Evolutionary conservation across 2,113 vertebrate genomes (phyloP).

Genomic region (Actenoides lindsayi): DNA sequence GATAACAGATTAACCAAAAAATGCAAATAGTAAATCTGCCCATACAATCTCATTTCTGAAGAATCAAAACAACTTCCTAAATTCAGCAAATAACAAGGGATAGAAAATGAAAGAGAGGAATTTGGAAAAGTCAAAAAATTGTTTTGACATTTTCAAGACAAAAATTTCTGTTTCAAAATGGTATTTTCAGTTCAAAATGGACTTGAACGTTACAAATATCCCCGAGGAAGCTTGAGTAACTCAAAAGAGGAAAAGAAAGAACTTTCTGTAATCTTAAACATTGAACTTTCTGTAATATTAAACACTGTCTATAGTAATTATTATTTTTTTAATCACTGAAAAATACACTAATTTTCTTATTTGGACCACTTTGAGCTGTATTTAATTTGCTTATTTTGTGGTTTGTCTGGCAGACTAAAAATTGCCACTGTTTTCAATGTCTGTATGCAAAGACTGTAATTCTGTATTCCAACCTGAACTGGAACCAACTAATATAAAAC

Average conservation of each 20-base stretch:
- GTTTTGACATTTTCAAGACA: neutral
- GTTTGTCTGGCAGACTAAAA: neutral
- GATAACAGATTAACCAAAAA: neutral
- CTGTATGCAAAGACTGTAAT: neutral
- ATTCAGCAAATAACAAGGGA: neutral
- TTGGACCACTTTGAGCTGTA: neutral
- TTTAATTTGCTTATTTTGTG: neutral
- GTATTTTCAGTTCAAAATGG: neutral
- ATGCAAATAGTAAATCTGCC: neutral
- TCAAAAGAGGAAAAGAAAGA: neutral
- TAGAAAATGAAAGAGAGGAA: neutral
- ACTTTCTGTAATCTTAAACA: neutral
- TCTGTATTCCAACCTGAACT: neutral
- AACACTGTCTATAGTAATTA: neutral
- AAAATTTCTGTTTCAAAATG: neutral
- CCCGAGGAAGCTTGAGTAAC: neutral
- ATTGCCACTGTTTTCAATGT: neutral
- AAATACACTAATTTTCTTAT: neutral
- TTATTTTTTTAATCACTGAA: neutral
- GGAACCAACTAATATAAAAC: neutral
- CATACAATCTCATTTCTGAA: neutral
- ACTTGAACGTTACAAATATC: neutral
- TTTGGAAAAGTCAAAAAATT: neutral
- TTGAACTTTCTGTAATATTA: neutral
- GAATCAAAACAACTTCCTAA: neutral